Conservation (phyloP, 1,140 invertebrate species). For the Drosophila aff. region DNA sequence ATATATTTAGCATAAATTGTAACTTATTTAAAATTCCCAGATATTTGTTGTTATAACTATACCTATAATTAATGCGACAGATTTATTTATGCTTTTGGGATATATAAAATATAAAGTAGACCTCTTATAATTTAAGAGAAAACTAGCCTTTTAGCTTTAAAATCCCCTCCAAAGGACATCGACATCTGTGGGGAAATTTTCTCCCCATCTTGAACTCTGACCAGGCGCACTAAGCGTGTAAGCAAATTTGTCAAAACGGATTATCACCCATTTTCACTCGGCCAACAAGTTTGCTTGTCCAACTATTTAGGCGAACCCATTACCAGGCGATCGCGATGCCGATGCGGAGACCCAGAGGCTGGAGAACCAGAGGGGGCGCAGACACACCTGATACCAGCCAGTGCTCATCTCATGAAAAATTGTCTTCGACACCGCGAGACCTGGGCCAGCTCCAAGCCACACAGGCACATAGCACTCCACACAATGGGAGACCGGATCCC, state of each 20-base stretch:
- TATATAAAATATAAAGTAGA: neutral
- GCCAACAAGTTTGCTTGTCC: constrained; percentile 55
- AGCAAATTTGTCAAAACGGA: constrained; percentile 84
- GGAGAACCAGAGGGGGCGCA: neutral
- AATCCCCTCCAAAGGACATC: constrained; percentile 21
- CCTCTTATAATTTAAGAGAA: neutral
- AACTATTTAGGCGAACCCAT: constrained; percentile 82
- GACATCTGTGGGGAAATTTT: constrained; percentile 52
- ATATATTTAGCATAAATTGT: no score
- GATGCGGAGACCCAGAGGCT: constrained; percentile 9
- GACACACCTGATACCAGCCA: constrained; percentile 68
- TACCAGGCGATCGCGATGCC: constrained; percentile 50
- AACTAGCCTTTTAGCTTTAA: neutral
- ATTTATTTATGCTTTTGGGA: neutral
- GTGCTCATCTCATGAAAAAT: constrained; percentile 77
- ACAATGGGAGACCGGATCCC: constrained; percentile 52
- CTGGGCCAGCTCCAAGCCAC: constrained; percentile 40
- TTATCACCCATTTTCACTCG: constrained; percentile 82
- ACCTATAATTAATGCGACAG: neutral
- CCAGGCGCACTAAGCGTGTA: constrained; percentile 68
- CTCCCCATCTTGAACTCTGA: constrained; percentile 68
- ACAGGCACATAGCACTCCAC: constrained; percentile 47
- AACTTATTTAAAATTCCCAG: neutral
- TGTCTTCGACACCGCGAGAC: constrained; percentile 77
- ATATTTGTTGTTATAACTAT: neutral